A percentile compares a stretch with the other conserved stretches of the same genome.
These are phyloP conservation scores for Cryptoblepharus egeriae DNA, from an alignment of 2,797 vertebrate genomes.

Conservation along the genomic window DNA sequence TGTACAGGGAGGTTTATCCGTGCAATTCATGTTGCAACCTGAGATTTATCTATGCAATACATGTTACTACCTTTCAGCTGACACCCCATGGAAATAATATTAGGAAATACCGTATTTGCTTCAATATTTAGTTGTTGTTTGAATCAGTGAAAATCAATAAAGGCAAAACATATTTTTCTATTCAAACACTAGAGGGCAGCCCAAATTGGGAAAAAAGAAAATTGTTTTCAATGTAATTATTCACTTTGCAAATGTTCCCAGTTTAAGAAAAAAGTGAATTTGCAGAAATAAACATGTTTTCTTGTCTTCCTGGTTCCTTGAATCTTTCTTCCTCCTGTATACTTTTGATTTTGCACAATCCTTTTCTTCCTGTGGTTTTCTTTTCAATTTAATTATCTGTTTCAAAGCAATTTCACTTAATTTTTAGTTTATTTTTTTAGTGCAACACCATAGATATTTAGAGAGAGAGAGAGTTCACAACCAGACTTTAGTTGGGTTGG, in stretches of 20 bases:
- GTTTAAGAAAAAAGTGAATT: background rate
- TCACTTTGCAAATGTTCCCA: conserved; percentile 7
- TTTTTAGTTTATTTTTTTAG: background rate
- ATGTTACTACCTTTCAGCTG: background rate
- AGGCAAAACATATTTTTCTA: conserved; percentile 17
- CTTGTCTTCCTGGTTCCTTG: background rate
- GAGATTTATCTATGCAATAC: no score
- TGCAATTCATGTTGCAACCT: background rate
- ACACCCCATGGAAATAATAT: background rate
- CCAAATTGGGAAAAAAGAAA: conserved; percentile 51
- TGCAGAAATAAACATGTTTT: background rate
- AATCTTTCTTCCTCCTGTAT: conserved; percentile 32
- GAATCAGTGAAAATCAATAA: background rate
- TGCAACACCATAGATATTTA: background rate
- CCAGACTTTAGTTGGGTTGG: background rate
- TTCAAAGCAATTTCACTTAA: background rate
- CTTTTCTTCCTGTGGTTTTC: no score
- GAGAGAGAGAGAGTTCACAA: conserved; percentile 21
- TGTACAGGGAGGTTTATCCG: background rate
- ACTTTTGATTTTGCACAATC: no score
- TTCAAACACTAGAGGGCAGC: conserved; percentile 74
- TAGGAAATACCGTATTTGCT: conserved; percentile 23
- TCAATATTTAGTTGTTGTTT: background rate
- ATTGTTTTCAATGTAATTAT: conserved; percentile 32
- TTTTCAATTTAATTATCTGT: background rate